Base-by-base conservation (phyloP, 2,888 invertebrate genomes). In the Hydrotaea diabolus region DNA sequence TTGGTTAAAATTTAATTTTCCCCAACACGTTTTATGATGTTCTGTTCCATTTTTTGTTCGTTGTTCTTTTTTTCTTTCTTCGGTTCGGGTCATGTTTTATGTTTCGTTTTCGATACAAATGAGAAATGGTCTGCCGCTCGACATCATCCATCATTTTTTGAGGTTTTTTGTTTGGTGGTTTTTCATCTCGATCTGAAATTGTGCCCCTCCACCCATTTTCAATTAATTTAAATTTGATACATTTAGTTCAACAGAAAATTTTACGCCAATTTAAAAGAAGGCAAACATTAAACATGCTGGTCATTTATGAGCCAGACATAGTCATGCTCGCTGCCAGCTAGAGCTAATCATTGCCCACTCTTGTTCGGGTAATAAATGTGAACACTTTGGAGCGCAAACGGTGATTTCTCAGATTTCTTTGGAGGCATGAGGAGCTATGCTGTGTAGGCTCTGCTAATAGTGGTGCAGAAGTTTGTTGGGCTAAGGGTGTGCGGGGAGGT, bases 151-250 rank as follows among this genome's bases (percentile, higher is more conserved):
- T 59, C 59, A 59, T 59, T 59, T 59, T 59, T 59, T n/a, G n/a
- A n/a, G n/a, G n/a, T n/a, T n/a, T n/a, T n/a, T n/a, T n/a, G n/a
- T n/a, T 26, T 26, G 23, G 11, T 55, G 55, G 39, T 39, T 55
- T 59, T 59, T 59, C 26, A 26, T 23, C 26, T 4, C 26, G 59
- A 23, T 59, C 1, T 59, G 59, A 26, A 59, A 59, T 8, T 36
- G 17, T 13, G 11, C 57, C 23, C 11, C 59, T 15, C 23, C 59
- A 59, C 15, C 59, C 59, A 59, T 59, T 59, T 59, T 59, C 59
- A 59, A 59, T 59, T 59, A 59, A 59, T 59, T 59, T 59, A 59
- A 59, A 59, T 59, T 59, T 59, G 59, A 59, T 59, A 59, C 11
- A 59, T 59, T 23, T 15, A 26, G 26, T 26, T 23, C 26, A 23